A percentile compares a stretch with the other conserved stretches of the same genome.
phyloP scores from a whole-genome alignment of 92 coral and sea anemone genomes.

The Zoanthus sansibaricus region DNA sequence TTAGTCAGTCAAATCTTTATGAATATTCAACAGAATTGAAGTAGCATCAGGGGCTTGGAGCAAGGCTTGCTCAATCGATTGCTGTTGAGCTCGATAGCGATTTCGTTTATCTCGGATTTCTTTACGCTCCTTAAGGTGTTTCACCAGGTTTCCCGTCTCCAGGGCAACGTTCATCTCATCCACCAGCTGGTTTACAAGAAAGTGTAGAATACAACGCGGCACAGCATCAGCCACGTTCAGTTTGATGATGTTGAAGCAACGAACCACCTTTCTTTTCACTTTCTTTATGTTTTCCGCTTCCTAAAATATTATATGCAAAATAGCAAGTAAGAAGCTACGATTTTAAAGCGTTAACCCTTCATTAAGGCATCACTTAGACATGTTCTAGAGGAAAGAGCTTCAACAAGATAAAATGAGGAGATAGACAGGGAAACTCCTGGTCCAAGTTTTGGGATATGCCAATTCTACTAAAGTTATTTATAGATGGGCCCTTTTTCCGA shows the following conservation, averaged over 20 bases:
- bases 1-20: not conserved
- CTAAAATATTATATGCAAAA: constrained; percentile 19
- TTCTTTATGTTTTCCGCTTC: constrained; percentile 63
- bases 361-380: too few relatives aligned
- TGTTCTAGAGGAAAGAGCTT: too few relatives aligned
- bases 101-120: constrained; percentile 67
- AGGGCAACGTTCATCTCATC: constrained; percentile 67
- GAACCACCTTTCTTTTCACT: constrained; percentile 71
- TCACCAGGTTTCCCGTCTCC: constrained; percentile 67
- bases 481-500: too few relatives aligned
- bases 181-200: constrained; percentile 74
- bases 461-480: too few relatives aligned
- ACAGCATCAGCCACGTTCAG: constrained; percentile 79
- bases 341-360: too few relatives aligned
- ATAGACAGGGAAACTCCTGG: too few relatives aligned
- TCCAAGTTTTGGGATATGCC: too few relatives aligned
- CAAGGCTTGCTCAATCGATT: constrained; percentile 57
- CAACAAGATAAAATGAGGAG: too few relatives aligned
- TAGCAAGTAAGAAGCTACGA: too few relatives aligned
- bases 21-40: constrained; percentile 58
- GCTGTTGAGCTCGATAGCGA: constrained; percentile 38
- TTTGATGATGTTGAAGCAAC: constrained; percentile 75
- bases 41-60: constrained; percentile 60
- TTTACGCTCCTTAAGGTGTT: constrained; percentile 65
- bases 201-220: constrained; percentile 83